These are phyloP conservation scores for Craterocephalus amniculus DNA, from an alignment of 2,797 vertebrate genomes.

Conservation along the genomic window DNA sequence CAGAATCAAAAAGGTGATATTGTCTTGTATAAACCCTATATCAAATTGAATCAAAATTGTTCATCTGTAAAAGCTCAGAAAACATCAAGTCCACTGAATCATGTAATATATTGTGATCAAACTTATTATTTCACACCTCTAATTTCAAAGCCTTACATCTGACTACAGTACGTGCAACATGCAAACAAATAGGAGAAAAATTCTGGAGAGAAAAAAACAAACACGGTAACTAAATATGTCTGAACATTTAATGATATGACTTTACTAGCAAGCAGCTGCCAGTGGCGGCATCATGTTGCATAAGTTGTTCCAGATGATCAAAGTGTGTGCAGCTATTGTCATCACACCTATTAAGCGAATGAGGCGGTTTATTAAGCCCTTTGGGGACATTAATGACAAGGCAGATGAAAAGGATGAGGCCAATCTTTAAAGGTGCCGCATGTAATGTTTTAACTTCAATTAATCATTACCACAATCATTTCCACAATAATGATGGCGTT, in stretches of 20 bases:
- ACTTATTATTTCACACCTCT: too few species aligned
- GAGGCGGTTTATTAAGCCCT: conserved; percentile 30
- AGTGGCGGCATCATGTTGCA: conserved; percentile 17
- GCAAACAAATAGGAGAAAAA: background rate
- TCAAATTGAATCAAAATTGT: too few species aligned
- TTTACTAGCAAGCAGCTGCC: conserved; percentile 37
- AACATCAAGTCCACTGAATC: too few species aligned
- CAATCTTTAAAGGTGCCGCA: conserved; percentile 3
- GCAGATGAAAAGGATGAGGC: conserved; percentile 8
- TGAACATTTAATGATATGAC: conserved; percentile 10
- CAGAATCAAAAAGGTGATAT: too few species aligned
- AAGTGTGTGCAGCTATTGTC: conserved; percentile 14
- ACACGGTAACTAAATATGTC: background rate
- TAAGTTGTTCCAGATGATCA: conserved; percentile 21
- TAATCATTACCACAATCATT: conserved; percentile 1
- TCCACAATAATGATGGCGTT: conserved; percentile 5
- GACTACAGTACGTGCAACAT: background rate
- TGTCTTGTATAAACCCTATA: too few species aligned
- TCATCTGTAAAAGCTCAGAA: too few species aligned
- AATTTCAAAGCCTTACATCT: too few species aligned
- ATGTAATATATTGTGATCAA: too few species aligned
- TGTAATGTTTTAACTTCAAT: background rate
- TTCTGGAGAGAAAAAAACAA: background rate
- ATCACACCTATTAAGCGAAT: conserved; percentile 34
- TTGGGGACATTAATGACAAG: background rate